phyloP scores from a whole-genome alignment of 2,888 invertebrate species.

The Cancer borealis region DNA sequence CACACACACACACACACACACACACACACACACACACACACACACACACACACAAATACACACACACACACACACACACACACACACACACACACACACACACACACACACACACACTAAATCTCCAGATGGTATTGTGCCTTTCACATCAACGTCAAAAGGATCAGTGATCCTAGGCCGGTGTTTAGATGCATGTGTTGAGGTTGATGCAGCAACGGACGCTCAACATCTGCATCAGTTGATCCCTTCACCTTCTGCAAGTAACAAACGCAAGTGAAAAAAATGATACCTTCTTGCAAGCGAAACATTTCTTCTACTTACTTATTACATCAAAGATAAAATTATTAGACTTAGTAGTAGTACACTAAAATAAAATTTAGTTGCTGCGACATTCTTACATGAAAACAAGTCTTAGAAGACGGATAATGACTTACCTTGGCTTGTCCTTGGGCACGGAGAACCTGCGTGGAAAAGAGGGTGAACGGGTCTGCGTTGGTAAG shows the following conservation, averaged over 20 bases:
- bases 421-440: background rate
- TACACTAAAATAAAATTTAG: background rate
- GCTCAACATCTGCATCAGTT: background rate
- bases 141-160: background rate
- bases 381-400: background rate
- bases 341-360: background rate
- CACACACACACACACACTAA: background rate
- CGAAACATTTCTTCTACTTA: background rate
- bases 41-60: too few species aligned
- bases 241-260: background rate
- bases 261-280: background rate
- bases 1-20: too few species aligned
- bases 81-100: slow-evolving; percentile 36
- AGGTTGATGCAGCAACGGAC: background rate
- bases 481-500: slow-evolving; percentile 47
- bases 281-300: background rate
- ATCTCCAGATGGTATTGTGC: background rate
- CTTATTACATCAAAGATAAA: background rate
- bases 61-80: background rate
- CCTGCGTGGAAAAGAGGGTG: slow-evolving; percentile 37
- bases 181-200: background rate
- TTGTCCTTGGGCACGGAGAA: slow-evolving; percentile 48
- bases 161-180: background rate
- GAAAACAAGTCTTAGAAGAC: background rate
- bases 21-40: too few species aligned